Conservation (phyloP, 1,140 invertebrate genomes). For the Hypothenemus hampei region DNA sequence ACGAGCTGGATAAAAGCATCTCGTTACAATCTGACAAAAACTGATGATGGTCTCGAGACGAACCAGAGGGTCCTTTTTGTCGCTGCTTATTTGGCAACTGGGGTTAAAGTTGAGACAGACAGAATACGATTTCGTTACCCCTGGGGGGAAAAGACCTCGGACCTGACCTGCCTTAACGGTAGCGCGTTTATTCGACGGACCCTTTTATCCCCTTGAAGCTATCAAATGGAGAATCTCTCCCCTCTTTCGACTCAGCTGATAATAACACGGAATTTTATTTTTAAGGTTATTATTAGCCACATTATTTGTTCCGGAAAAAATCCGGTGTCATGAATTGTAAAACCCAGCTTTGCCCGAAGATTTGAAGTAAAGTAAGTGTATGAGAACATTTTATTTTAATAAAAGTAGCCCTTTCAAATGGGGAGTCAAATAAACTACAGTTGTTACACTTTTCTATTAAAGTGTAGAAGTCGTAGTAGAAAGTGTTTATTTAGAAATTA, state of each 20-base stretch:
- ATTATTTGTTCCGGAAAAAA: conserved; percentile 19
- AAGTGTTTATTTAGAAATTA: no score
- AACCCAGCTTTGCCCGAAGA: not conserved
- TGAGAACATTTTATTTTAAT: no score
- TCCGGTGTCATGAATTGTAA: not conserved
- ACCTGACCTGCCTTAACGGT: conserved; percentile 36
- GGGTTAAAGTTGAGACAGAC: conserved; percentile 33
- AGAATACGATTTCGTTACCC: conserved; percentile 35
- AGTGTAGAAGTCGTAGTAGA: no score
- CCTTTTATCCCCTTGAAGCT: conserved; percentile 25
- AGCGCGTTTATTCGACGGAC: conserved; percentile 32
- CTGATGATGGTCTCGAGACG: conserved; percentile 21
- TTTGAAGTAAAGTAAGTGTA: not conserved
- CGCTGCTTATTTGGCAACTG: conserved; percentile 30
- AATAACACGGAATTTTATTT: conserved; percentile 33
- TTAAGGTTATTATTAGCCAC: conserved; percentile 28
- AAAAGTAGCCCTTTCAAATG: no score
- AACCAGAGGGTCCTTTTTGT: conserved; percentile 21
- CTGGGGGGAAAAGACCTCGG: conserved; percentile 27
- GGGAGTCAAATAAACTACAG: no score
- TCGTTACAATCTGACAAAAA: conserved; percentile 24
- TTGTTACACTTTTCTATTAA: no score
- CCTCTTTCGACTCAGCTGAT: conserved; percentile 30
- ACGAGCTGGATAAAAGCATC: no score
- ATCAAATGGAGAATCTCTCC: conserved; percentile 31